Conservation (phyloP, 2,888 invertebrate species). For the Athalia circularis region DNA sequence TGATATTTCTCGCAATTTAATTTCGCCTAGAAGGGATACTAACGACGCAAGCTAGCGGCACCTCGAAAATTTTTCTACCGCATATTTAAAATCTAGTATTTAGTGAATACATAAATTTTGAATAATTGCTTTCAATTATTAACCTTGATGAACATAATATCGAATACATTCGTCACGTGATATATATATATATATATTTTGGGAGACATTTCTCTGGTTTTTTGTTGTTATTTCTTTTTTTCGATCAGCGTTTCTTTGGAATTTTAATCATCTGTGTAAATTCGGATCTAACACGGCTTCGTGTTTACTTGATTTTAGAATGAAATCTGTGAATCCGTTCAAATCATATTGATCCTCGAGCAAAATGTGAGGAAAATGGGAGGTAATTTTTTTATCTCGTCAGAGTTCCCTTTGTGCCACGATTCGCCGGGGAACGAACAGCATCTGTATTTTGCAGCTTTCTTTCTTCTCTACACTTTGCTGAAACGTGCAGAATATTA, state of each 20-base stretch:
- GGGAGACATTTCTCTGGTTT: no score
- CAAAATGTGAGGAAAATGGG: constrained; percentile 7
- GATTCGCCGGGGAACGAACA: neutral
- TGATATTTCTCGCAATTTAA: neutral
- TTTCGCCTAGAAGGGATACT: neutral
- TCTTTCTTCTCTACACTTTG: neutral
- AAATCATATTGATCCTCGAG: constrained; percentile 17
- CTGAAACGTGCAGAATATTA: neutral
- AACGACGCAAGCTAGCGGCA: neutral
- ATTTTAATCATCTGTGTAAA: constrained; percentile 1
- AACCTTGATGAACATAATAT: no score
- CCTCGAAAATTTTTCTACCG: neutral
- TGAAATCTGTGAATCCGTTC: neutral
- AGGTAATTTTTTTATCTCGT: constrained; percentile 7
- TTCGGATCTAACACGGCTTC: neutral
- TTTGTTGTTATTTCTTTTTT: neutral
- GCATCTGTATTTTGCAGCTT: neutral
- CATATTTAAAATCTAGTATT: neutral
- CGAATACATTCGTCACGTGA: no score
- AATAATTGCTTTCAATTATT: neutral
- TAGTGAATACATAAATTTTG: neutral
- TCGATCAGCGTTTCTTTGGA: neutral
- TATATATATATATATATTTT: no score
- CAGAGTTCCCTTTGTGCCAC: neutral
- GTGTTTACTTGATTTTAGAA: neutral